Percentiles rank a stretch among this genome's conserved stretches.
These are phyloP conservation scores for Furnarius figulus DNA, from an alignment of 2,113 vertebrate genomes.

Conservation along the genomic window DNA sequence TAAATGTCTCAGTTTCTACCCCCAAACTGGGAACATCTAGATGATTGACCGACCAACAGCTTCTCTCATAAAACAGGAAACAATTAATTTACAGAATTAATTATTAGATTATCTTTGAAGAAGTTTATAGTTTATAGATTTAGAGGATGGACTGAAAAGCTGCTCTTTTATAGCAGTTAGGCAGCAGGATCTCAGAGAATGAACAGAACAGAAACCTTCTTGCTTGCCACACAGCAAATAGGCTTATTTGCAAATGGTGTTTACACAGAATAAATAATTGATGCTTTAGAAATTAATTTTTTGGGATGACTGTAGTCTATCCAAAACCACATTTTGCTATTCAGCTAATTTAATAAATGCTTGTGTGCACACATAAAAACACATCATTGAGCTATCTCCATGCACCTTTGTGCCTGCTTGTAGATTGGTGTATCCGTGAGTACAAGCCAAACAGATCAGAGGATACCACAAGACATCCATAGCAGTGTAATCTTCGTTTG, in stretches of 20 bases:
- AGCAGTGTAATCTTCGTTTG: not conserved
- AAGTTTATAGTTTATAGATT: not conserved
- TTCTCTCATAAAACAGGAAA: not conserved
- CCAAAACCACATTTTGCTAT: not conserved
- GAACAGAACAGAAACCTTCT: not conserved
- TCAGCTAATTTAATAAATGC: not conserved
- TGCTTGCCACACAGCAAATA: not conserved
- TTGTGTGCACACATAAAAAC: not conserved
- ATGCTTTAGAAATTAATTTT: not conserved
- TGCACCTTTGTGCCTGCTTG: not conserved
- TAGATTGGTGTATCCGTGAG: not conserved
- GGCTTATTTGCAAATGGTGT: not conserved
- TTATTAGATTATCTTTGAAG: not conserved
- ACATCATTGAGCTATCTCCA: not conserved
- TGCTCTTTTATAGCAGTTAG: not conserved
- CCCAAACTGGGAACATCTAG: no score
- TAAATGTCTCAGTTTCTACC: no score
- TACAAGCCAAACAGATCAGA: not conserved
- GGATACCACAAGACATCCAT: not conserved
- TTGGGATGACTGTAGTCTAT: not conserved
- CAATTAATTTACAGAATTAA: not conserved
- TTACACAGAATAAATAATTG: not conserved
- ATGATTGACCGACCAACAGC: no score
- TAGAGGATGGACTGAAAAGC: not conserved
- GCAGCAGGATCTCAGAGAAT: not conserved